Base-by-base conservation (phyloP, 1,140 invertebrate species). In the Drosophila takahashii region DNA sequence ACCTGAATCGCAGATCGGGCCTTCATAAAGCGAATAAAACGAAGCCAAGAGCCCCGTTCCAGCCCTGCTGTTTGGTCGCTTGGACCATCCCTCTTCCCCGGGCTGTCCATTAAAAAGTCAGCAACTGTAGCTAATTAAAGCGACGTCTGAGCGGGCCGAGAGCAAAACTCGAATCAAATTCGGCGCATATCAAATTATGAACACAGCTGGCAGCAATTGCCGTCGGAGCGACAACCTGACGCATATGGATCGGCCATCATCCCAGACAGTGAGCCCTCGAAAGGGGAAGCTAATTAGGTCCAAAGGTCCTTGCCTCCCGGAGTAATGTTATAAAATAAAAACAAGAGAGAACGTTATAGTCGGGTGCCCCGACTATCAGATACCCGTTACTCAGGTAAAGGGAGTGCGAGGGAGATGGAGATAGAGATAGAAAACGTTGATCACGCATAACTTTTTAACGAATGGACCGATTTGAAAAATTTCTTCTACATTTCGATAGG, bases 111-210 rank as follows among this genome's bases (percentile, higher is more conserved):
- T 86, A 87, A 86, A 87, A 79, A 87, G 83, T 83, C 83, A 87
- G 83, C 44, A 87, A 87, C 83, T 83, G 83, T 79, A 89, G 79
- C 83, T 86, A 86, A 86, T 86, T 86, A 86, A 87, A 73, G 58
- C 84, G 59, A 76, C 54, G 73, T 54, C 72, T 58, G 48, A 62
- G 70, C 61, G 52, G 72, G 71, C n/a, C 34, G 34, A 62, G 39
- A 67, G 65, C 61, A 73, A 79, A 87, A 87, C 84, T 86, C 66
- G 84, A 86, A 87, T 89, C 79, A 86, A 86, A 86, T 86, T 86
- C 79, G 65, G 79, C 79, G 79, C 65, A 86, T 87, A 86, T 86
- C 79, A 86, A 86, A 87, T 86, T 86, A 86, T 86, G 83, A 83
- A 76, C 84, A 73, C 81, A 86, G 83, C 83, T 86, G 81, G 81